Conservation (phyloP, 2,797 vertebrate species). For the Podargus strigoides region DNA sequence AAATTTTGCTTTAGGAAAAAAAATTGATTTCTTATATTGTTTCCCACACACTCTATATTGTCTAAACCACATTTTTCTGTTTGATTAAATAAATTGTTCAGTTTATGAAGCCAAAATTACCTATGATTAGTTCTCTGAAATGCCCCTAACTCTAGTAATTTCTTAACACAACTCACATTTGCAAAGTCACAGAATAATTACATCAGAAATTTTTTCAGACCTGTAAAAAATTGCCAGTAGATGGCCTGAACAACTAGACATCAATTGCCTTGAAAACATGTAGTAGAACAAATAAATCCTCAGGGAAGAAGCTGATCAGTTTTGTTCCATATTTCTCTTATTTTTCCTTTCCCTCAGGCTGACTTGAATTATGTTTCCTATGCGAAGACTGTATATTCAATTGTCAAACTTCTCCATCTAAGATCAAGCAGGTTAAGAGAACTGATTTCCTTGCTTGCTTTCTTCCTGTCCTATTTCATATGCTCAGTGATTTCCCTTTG, state of each 20-base stretch:
- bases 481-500: neutral
- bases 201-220: neutral
- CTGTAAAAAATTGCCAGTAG: neutral
- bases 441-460: neutral
- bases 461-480: neutral
- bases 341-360: neutral
- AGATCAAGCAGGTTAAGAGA: neutral
- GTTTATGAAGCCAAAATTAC: conserved; percentile 35
- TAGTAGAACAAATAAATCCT: neutral
- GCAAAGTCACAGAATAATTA: conserved; percentile 26
- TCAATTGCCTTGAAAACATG: neutral
- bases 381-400: neutral
- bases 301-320: neutral
- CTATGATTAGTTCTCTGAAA: conserved; percentile 3
- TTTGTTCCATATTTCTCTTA: neutral
- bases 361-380: neutral
- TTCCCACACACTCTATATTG: neutral
- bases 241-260: neutral
- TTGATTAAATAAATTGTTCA: conserved; percentile 27
- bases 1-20: neutral
- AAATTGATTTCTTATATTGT: neutral
- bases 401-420: neutral
- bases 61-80: neutral
- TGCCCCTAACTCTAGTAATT: neutral
- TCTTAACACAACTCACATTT: conserved; percentile 38